phyloP scores from a whole-genome alignment of 92 coral and sea anemone genomes.

The Metridium senile region DNA sequence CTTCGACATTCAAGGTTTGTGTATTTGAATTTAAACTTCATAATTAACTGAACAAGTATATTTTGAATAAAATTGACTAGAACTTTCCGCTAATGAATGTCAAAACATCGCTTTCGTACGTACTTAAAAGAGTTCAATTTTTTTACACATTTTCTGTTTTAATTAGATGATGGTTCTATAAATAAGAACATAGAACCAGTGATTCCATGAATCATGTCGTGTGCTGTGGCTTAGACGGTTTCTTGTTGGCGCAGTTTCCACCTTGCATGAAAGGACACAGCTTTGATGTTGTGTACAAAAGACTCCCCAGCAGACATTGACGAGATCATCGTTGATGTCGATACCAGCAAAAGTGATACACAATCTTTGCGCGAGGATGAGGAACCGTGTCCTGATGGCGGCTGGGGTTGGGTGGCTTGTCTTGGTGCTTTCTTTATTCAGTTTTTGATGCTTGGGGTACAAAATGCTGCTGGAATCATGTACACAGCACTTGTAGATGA shows the following conservation, averaged over 20 bases:
- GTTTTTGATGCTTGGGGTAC: slow-evolving; percentile 82
- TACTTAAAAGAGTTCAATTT: too few species aligned
- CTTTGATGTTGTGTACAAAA: not conserved
- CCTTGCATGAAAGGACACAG: not conserved
- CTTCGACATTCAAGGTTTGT: slow-evolving; percentile 1
- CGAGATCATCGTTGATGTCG: slow-evolving; percentile 11
- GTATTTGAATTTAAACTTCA: not conserved
- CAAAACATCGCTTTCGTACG: too few species aligned
- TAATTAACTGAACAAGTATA: not conserved
- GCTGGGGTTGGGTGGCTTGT: slow-evolving; percentile 94
- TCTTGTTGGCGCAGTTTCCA: not conserved
- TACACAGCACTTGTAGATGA: slow-evolving; percentile 85
- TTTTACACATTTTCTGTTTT: not conserved
- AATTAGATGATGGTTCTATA: not conserved
- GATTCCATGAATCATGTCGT: not conserved
- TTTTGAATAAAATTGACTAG: too few species aligned
- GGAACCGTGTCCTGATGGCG: slow-evolving; percentile 77
- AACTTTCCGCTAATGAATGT: too few species aligned
- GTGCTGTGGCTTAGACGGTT: not conserved
- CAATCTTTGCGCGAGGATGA: not conserved
- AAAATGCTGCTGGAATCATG: slow-evolving; percentile 82
- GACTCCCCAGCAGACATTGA: not conserved
- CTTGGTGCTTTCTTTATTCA: slow-evolving; percentile 85
- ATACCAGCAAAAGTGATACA: slow-evolving; percentile 25
- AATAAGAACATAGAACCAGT: not conserved